phyloP scores from a whole-genome alignment of 2,888 invertebrate genomes.

The Polyommatus icarus region DNA sequence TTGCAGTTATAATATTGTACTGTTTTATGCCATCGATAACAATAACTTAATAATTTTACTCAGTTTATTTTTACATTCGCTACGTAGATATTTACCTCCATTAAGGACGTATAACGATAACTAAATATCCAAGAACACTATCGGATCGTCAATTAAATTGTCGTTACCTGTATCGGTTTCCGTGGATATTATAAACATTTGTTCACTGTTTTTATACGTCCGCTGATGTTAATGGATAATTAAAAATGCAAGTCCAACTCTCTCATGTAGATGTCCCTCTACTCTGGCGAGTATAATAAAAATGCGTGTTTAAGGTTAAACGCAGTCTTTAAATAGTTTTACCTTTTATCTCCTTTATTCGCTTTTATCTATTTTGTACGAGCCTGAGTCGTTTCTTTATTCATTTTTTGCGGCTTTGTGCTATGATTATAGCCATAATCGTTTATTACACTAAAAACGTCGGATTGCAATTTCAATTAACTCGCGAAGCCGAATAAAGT shows the following conservation, averaged over 20 bases:
- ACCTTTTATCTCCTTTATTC: conserved; percentile 12
- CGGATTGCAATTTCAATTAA: not conserved
- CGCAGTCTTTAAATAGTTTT: conserved; percentile 14
- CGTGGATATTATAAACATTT: conserved; percentile 31
- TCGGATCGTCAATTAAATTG: conserved; percentile 11
- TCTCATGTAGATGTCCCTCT: conserved; percentile 21
- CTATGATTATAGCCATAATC: not conserved
- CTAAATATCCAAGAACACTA: conserved; percentile 20
- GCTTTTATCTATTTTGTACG: conserved; percentile 16
- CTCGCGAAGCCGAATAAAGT: not conserved
- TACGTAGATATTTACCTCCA: conserved; percentile 1
- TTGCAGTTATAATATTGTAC: not conserved
- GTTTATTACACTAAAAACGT: not conserved
- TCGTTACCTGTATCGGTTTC: conserved; percentile 6
- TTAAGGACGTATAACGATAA: conserved; percentile 25
- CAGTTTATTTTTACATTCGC: not conserved
- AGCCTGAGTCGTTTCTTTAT: not conserved
- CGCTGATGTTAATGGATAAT: conserved; percentile 37
- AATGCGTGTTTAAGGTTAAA: conserved; percentile 24
- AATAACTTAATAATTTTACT: not conserved
- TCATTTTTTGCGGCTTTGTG: not conserved
- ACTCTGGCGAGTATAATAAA: conserved; percentile 25
- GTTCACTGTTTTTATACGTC: conserved; percentile 34
- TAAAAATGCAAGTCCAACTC: conserved; percentile 33
- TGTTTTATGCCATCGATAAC: not conserved